Base-by-base conservation (phyloP, 1,140 invertebrate genomes). In the Brachionus koreanus region DNA sequence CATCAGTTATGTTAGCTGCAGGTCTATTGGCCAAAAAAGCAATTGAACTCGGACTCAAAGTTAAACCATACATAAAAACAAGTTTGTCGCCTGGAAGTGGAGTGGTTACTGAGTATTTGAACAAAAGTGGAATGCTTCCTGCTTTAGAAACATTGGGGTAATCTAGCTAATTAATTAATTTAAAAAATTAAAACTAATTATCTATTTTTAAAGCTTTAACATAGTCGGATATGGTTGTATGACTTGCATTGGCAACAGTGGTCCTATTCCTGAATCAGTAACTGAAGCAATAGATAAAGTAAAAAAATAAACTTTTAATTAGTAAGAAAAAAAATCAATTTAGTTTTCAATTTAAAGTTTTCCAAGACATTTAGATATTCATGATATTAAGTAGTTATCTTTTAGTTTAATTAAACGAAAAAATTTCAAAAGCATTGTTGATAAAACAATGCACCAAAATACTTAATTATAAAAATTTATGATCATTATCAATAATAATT, bases 201-300 rank as follows among this genome's bases (percentile, higher is more conserved):
- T 85, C 42, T 49, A 35, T 13, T n/a, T 46, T 25, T 25, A 12
- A n/a, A 57, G 89, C 7, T 99, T 98, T 88, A 91, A 95, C 85
- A 93, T 96, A 76, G 93, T 95, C 35, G 96, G 96, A n/a, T 98
- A 96, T 86, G 91, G 97, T 1, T 98, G 97, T 89, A 98, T 98
- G 96, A 98, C 96, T 0, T 98, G 97, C 88, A 99, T 99, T 84
- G 97, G 97, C 7, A 98, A 98, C 88, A 95, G 93, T 65, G 97
- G 97, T 10, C 95, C 95, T 0, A 91, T 99, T 6, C 93, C 95
- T 77, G 95, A 97, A 83, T 91, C 93, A 83, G 93, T 99, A 29
- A 92, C 92, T 0, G 94, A 95, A 85, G 94, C 94, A 1, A 98
- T 98, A 85, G 96, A 98, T 87, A 94, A 95, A 91, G 94, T 94